Conservation (phyloP, 2,113 vertebrate species). For the Amphiprion percula region DNA sequence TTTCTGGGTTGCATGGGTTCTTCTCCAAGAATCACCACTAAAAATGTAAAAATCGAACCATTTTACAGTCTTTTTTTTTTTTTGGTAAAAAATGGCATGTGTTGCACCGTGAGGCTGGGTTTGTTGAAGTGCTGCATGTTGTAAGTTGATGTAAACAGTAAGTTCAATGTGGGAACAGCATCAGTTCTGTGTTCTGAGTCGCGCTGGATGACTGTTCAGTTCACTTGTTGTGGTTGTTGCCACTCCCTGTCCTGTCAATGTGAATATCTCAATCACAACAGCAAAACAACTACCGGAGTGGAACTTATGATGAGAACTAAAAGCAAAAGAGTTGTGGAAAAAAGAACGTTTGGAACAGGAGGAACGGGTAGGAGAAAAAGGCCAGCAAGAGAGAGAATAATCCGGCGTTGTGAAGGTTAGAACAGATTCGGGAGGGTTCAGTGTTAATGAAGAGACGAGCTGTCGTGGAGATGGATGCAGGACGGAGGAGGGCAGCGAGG, state of each 20-base stretch:
- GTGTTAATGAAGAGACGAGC: conserved; percentile 12
- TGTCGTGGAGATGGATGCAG: neutral
- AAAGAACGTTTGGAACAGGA: neutral
- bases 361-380: neutral
- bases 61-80: no score
- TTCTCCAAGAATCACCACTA: no score
- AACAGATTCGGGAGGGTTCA: conserved; percentile 9
- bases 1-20: no score
- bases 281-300: neutral
- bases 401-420: neutral
- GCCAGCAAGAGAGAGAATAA: neutral
- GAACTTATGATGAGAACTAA: neutral
- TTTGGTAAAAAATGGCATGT: no score
- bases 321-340: neutral
- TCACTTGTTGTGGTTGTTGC: neutral
- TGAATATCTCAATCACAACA: neutral
- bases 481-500: conserved; percentile 9
- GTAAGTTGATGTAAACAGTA: no score
- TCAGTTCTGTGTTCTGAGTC: neutral
- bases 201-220: neutral
- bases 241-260: neutral
- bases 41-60: no score
- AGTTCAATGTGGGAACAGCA: no score
- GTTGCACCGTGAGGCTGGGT: no score
- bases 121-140: no score